Evolutionary conservation across 2,797 vertebrate genomes (phyloP), one percentile per base, ranked within the genome.

Genomic region (Tympanoctomys barrerae): DNA sequence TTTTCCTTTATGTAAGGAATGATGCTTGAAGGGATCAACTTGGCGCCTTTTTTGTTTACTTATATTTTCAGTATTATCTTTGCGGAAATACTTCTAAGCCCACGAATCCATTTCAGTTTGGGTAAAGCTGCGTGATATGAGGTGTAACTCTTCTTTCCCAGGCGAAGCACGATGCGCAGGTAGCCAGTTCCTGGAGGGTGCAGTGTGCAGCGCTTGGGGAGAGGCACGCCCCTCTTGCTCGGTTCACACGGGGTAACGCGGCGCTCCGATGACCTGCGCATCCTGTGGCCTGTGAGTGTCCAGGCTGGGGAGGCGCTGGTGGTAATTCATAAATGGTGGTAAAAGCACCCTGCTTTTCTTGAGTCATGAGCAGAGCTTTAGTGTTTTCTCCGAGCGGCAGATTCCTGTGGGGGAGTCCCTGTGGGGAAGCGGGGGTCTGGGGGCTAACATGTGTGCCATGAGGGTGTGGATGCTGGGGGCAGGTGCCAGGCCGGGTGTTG

Each of bases 31-130:
- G 16, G 2, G 22, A 52, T 77, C 54, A 73, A 26, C 18, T 75
- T 75, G 70, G n/a, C 22, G 33, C 39, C n/a, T 52, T 39, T 79
- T 24, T 90, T 90, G 10, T 80, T 54, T 85, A 22, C 31, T 84
- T 84, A 31, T 33, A 77, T 89, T 66, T 89, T 89, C 59, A 93
- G 8, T 79, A 24, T 77, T 81, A 66, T 33, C 42, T 86, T 68
- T 66, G 77, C 13, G 26, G 36, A 66, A 75, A 31, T 82, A 49
- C 64, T 64, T 81, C 46, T 66, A 81, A 82, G 28, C 49, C 26
- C 16, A 75, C 62, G 66, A 36, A 79, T 78, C 33, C 22, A 64
- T 86, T 86, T 62, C n/a, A 42, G 13, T 71, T 70, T 84, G 75
- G 24, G 22, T 75, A 39, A 71, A 80, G 61, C 26, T 80, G 26